Percentiles rank a stretch among this genome's conserved stretches.
Conservation (phyloP, 2,797 vertebrate species). For the Micrastur ruficollis region DNA sequence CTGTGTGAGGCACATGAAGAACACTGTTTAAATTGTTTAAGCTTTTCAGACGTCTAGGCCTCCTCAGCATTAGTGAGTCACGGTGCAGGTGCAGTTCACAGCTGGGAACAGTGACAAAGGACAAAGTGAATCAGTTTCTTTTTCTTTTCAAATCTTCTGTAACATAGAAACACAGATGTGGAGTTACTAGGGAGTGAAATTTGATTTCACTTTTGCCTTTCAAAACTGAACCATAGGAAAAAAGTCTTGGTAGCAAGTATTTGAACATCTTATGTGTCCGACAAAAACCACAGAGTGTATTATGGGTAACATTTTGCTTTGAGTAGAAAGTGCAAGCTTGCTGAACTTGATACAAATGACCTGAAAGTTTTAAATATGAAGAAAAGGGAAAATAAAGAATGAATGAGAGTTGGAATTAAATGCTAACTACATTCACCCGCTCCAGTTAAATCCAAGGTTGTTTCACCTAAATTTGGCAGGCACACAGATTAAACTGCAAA, state of each 20-base stretch:
- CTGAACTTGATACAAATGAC: constrained; percentile 50
- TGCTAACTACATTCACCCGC: neutral
- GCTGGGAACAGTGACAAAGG: constrained; percentile 49
- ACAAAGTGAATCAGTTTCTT: constrained; percentile 42
- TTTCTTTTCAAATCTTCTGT: constrained; percentile 33
- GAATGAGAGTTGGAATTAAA: neutral
- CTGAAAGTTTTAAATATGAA: neutral
- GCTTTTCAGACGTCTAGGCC: neutral
- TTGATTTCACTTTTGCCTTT: constrained; percentile 45
- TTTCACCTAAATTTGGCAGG: neutral
- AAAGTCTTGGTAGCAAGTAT: neutral
- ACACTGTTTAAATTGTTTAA: constrained; percentile 27
- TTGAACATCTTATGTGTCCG: constrained; percentile 10
- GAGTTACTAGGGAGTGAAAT: constrained; percentile 34
- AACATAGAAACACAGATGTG: constrained; percentile 47
- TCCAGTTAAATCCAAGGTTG: neutral
- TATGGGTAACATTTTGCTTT: neutral
- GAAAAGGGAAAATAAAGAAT: constrained; percentile 27
- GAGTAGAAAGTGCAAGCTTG: constrained; percentile 57
- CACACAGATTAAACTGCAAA: neutral
- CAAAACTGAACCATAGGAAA: neutral
- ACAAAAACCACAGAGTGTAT: neutral
- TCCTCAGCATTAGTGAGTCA: constrained; percentile 38
- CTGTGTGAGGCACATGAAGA: neutral
- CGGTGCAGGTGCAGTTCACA: constrained; percentile 59